Conservation (phyloP, 1,140 invertebrate species). For the Teleopsis dalmanni region DNA sequence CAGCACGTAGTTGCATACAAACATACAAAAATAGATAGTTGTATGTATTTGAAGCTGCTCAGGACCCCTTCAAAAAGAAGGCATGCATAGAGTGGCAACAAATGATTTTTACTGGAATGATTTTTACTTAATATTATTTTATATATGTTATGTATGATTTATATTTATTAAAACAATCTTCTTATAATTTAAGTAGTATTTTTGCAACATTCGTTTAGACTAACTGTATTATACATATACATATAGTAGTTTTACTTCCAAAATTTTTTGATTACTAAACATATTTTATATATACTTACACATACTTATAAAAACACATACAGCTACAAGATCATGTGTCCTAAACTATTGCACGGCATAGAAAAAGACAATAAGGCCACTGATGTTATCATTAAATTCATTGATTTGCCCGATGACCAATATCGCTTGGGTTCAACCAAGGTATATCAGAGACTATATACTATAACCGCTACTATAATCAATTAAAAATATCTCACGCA, state of each 20-base stretch:
- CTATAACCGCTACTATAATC: too few species aligned
- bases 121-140: too few species aligned
- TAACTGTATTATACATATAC: background rate
- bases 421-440: slow-evolving; percentile 95
- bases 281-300: slow-evolving; percentile 2
- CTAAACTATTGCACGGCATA: slow-evolving; percentile 63
- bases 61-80: background rate
- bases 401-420: slow-evolving; percentile 82
- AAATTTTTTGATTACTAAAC: too few species aligned
- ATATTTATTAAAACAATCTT: background rate
- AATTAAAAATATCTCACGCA: too few species aligned
- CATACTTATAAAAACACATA: slow-evolving; percentile 14
- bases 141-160: background rate
- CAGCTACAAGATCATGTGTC: slow-evolving; percentile 92
- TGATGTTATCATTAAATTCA: slow-evolving; percentile 78
- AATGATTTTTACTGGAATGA: too few species aligned
- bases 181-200: background rate
- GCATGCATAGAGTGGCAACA: too few species aligned
- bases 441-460: slow-evolving; percentile 54
- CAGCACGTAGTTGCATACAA: background rate
- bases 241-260: too few species aligned
- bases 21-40: background rate
- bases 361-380: slow-evolving; percentile 76
- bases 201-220: background rate
- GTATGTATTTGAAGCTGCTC: background rate